Evolutionary conservation across 1,140 invertebrate genomes (phyloP).

Genomic region (Sesamia nonagrioides): DNA sequence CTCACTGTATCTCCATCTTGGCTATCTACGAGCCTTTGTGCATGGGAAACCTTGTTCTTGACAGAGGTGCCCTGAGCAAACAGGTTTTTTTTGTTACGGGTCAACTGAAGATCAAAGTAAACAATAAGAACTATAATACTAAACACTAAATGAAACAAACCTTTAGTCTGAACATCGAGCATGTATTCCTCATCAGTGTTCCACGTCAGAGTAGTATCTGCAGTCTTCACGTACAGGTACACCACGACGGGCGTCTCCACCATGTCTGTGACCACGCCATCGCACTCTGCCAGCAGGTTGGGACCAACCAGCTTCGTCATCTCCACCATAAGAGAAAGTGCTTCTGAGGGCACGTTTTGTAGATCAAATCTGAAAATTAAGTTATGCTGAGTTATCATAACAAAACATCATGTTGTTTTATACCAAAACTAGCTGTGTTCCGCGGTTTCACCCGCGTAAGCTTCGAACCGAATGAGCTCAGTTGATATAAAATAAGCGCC

Average conservation of each 20-base stretch:
- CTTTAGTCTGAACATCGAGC: slow-evolving; percentile 88
- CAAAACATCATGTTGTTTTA: neutral
- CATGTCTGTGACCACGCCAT: slow-evolving; percentile 85
- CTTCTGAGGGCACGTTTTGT: slow-evolving; percentile 79
- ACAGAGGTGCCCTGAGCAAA: too few species aligned
- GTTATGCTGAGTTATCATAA: neutral
- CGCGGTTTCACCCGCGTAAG: too few species aligned
- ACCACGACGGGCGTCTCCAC: slow-evolving; percentile 87
- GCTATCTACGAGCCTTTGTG: too few species aligned
- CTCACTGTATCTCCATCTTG: too few species aligned
- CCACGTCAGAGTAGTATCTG: slow-evolving; percentile 88
- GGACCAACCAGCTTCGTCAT: slow-evolving; percentile 87
- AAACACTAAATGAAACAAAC: slow-evolving; percentile 63
- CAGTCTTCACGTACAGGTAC: slow-evolving; percentile 83
- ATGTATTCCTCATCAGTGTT: slow-evolving; percentile 90
- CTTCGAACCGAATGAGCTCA: too few species aligned
- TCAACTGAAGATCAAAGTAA: too few species aligned
- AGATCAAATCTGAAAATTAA: slow-evolving; percentile 85
- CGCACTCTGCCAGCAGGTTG: slow-evolving; percentile 88
- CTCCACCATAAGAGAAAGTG: slow-evolving; percentile 84
- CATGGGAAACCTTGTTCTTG: too few species aligned
- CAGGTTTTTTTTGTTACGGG: too few species aligned
- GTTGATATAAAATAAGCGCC: too few species aligned
- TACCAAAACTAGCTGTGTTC: too few species aligned
- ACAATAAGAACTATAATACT: too few species aligned